Evolutionary conservation across 2,888 invertebrate species (phyloP).

Genomic region (Nomada ferruginata): DNA sequence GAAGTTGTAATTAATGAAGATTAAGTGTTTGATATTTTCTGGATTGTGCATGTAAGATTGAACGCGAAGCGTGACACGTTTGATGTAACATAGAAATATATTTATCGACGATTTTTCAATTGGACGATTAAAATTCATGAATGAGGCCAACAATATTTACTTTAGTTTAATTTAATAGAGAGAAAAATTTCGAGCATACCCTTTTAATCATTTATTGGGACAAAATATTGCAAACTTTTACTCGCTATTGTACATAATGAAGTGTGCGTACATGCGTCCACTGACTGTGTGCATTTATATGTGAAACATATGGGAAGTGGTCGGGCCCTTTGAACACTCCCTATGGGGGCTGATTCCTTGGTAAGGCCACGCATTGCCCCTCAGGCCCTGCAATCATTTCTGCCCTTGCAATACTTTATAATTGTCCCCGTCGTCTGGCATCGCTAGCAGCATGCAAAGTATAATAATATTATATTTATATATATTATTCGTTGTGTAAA

Average conservation of each 20-base stretch:
- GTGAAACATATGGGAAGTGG: slow-evolving; percentile 64
- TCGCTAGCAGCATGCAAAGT: background rate
- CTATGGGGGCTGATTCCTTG: slow-evolving; percentile 80
- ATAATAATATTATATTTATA: background rate
- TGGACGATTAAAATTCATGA: background rate
- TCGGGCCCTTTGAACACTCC: slow-evolving; percentile 77
- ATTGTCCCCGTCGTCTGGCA: background rate
- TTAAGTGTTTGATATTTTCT: no score
- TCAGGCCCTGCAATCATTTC: slow-evolving; percentile 77
- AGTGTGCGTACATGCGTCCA: slow-evolving; percentile 49
- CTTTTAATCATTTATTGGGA: no score
- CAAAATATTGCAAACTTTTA: slow-evolving; percentile 30
- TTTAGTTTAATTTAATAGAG: background rate
- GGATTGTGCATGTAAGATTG: background rate
- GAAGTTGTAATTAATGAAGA: background rate
- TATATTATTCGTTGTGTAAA: background rate
- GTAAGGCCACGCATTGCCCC: slow-evolving; percentile 80
- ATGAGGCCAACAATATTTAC: background rate
- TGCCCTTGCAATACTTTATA: slow-evolving; percentile 31
- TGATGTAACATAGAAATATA: background rate
- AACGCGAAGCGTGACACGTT: background rate
- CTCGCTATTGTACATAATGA: slow-evolving; percentile 40
- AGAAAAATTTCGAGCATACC: background rate
- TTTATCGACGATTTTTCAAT: background rate
- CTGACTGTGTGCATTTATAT: slow-evolving; percentile 47